phyloP scores from a whole-genome alignment of 1,140 invertebrate species.

The Ooceraea biroi region DNA sequence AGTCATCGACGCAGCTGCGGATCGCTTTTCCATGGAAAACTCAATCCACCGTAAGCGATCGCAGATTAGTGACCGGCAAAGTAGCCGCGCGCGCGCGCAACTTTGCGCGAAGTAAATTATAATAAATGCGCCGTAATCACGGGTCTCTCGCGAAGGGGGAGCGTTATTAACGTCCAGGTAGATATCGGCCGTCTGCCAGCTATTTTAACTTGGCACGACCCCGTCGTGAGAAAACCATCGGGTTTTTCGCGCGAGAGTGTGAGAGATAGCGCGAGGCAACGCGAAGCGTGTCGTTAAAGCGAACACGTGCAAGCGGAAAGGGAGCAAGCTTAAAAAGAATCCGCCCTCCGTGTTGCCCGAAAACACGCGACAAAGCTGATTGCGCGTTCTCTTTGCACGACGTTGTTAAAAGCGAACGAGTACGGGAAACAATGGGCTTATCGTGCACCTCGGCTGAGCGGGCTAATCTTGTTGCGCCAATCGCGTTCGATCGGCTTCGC shows the following conservation, averaged over 20 bases:
- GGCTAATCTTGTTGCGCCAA: constrained; percentile 75
- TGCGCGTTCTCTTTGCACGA: constrained; percentile 33
- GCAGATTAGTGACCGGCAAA: constrained; percentile 6
- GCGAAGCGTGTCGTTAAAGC: constrained; percentile 45
- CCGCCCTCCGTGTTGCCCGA: constrained; percentile 18
- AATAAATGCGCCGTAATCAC: constrained; percentile 21
- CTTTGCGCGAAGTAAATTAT: not conserved
- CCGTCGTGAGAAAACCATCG: not conserved
- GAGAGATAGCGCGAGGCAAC: constrained; percentile 45
- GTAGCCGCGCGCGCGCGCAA: not conserved
- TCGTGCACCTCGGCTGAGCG: constrained; percentile 58
- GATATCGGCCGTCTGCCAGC: constrained; percentile 15
- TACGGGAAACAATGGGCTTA: constrained; percentile 72
- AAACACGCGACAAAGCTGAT: constrained; percentile 47
- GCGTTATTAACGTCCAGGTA: constrained; percentile 15
- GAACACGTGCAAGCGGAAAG: not conserved
- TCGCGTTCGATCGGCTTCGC: constrained; percentile 58
- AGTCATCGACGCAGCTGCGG: constrained; percentile 9
- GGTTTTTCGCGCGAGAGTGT: constrained; percentile 7
- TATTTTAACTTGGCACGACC: constrained; percentile 28
- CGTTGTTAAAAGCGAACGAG: constrained; percentile 68
- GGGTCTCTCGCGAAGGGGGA: not conserved
- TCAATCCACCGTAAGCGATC: constrained; percentile 13
- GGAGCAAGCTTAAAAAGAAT: too few relatives aligned
- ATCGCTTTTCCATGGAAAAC: not conserved